Evolutionary conservation across 1,140 invertebrate genomes (phyloP), one percentile per base, ranked within the genome.

Genomic region (Rhopalosiphum padi): DNA sequence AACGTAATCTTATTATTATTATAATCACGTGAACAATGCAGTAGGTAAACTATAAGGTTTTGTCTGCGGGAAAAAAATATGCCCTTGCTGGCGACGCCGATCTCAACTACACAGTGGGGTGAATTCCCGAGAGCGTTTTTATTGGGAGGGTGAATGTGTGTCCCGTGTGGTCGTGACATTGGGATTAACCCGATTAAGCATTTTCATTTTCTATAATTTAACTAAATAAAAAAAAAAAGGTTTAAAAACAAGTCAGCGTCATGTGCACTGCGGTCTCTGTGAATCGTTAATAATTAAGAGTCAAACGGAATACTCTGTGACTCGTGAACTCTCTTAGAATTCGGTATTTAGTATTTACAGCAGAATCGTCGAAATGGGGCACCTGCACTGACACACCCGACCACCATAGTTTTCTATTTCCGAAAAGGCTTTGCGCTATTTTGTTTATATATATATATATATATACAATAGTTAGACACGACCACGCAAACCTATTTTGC

Each of bases 181-280:
- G 30, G 11, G 11, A 68, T 68, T 68, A 68, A 68, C 4, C 30
- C 60, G 60, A 68, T 68, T 68, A 68, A n/a, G 60, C 30, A 18
- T n/a, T 68, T 68, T 68, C 30, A 68, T 68, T n/a, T 68, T 68
- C 60, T 68, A 68, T 68, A 68, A 68, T 68, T 68, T n/a, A n/a
- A 51, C 48, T 51, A 51, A 51, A 51, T 51, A 21, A 22, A 53
- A 60, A 2, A 60, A 60, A 60, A 60, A 30, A 30, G 55, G 55
- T 60, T n/a, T n/a, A 68, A 68, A 68, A 68, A n/a, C 60, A 30
- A 68, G 30, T 68, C 30, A n/a, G 60, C 60, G 60, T n/a, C 60
- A 68, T 68, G 30, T 68, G 60, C 60, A 30, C 25, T 60, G 30
- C 60, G 60, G 30, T n/a, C 30, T 68, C 18, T n/a, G 60, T 5